Conservation (phyloP, 2,888 invertebrate species). For the Mamestra brassicae region DNA sequence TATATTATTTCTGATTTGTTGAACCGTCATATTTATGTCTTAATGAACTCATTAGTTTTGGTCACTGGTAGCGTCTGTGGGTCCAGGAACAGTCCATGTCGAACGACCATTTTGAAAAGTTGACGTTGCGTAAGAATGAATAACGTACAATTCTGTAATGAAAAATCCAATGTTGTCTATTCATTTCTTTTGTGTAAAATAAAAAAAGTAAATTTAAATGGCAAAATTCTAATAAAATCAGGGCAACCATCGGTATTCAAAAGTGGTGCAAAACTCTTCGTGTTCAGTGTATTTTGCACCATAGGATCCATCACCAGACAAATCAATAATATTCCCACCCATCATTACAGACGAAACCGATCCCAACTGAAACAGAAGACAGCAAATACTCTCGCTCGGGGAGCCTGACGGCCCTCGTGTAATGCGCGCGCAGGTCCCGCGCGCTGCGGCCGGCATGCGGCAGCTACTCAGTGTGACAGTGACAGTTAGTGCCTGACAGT, state of each 20-base stretch:
- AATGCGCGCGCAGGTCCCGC: slow-evolving; percentile 34
- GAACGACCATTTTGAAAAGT: too few species aligned
- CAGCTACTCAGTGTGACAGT: slow-evolving; percentile 66
- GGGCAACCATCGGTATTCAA: background rate
- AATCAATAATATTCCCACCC: background rate
- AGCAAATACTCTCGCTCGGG: slow-evolving; percentile 83
- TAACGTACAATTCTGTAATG: too few species aligned
- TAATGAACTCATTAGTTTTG: too few species aligned
- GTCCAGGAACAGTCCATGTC: too few species aligned
- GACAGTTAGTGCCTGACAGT: slow-evolving; percentile 67
- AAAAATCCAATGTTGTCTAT: too few species aligned
- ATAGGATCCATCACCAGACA: background rate
- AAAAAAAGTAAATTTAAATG: too few species aligned
- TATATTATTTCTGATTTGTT: too few species aligned
- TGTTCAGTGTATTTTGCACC: slow-evolving; percentile 21
- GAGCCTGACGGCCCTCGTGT: slow-evolving; percentile 87
- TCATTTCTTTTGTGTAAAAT: too few species aligned
- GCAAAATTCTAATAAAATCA: too few species aligned
- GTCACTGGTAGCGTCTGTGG: too few species aligned
- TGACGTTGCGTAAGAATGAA: too few species aligned
- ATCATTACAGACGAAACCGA: slow-evolving; percentile 77
- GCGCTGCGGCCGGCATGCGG: slow-evolving; percentile 33
- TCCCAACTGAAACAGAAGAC: slow-evolving; percentile 72
- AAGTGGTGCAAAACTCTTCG: slow-evolving; percentile 22
- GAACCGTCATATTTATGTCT: too few species aligned